Conservation (phyloP, 2,113 vertebrate species). For the Scortum barcoo region DNA sequence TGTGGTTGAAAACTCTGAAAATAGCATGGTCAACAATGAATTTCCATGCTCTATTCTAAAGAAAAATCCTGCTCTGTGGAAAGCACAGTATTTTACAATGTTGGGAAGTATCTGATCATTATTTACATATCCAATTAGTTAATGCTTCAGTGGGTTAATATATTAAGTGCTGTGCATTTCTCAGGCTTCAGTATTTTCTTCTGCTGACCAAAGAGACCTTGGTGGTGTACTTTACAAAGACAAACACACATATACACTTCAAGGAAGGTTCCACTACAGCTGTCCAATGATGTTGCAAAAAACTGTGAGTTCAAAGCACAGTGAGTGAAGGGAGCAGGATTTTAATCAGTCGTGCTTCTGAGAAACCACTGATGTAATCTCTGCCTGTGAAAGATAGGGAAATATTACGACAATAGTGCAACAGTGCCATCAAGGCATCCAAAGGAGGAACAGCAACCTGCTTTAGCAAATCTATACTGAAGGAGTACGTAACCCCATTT, state of each 20-base stretch:
- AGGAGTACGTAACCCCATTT: background rate
- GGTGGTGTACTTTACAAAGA: background rate
- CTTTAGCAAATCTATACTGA: background rate
- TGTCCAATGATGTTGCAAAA: constrained; percentile 8
- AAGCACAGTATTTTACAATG: background rate
- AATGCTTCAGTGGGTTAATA: background rate
- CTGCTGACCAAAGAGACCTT: background rate
- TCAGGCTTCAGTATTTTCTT: background rate
- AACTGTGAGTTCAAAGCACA: background rate
- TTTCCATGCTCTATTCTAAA: too few species aligned
- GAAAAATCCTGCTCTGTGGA: too few species aligned
- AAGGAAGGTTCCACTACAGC: constrained; percentile 21
- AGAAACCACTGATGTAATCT: constrained; percentile 51
- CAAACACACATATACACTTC: background rate
- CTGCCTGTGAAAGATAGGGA: background rate
- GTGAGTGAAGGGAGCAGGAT: constrained; percentile 5
- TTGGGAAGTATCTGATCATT: background rate
- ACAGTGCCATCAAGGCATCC: constrained; percentile 64
- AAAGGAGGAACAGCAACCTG: constrained; percentile 38
- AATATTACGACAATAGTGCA: constrained; percentile 34
- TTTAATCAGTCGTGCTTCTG: constrained; percentile 26
- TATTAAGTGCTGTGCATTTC: background rate
- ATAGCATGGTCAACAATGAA: too few species aligned
- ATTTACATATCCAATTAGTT: background rate
- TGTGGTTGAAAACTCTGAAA: too few species aligned